Conservation (phyloP, 92 coral and sea anemone species). For the Paramuricea clavata region DNA sequence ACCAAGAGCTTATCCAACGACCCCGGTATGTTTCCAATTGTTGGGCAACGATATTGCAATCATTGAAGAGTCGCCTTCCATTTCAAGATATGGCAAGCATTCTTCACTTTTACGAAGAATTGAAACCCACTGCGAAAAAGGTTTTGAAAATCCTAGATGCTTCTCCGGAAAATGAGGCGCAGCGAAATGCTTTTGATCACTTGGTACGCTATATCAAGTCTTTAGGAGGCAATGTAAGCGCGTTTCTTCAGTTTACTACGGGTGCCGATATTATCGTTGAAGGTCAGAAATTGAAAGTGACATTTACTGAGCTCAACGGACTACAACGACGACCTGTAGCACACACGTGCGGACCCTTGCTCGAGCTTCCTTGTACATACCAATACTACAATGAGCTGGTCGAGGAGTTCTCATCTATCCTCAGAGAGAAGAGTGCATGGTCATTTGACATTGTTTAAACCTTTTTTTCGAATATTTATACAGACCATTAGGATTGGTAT, state of each 20-base stretch:
- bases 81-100: constrained; percentile 15
- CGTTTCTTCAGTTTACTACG: constrained; percentile 27
- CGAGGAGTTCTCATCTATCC: neutral
- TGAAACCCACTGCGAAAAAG: constrained; percentile 16
- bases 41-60: constrained; percentile 52
- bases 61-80: neutral
- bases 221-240: constrained; percentile 9
- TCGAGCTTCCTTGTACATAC: neutral
- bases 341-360: neutral
- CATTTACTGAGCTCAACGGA: neutral
- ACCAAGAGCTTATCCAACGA: constrained; percentile 56
- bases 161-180: constrained; percentile 9
- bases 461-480: neutral
- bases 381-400: constrained; percentile 2
- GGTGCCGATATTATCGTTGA: constrained; percentile 29
- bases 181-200: neutral
- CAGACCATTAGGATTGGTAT: neutral
- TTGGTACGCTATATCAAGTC: constrained; percentile 10
- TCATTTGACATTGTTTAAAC: constrained; percentile 21
- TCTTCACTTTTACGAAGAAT: neutral
- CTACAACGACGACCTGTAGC: constrained; percentile 6
- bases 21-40: constrained; percentile 73
- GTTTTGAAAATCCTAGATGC: constrained; percentile 19
- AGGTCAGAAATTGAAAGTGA: constrained; percentile 7
- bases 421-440: constrained; percentile 1